Conservation (phyloP, 2,888 invertebrate species). For the Euzetes globulus region DNA sequence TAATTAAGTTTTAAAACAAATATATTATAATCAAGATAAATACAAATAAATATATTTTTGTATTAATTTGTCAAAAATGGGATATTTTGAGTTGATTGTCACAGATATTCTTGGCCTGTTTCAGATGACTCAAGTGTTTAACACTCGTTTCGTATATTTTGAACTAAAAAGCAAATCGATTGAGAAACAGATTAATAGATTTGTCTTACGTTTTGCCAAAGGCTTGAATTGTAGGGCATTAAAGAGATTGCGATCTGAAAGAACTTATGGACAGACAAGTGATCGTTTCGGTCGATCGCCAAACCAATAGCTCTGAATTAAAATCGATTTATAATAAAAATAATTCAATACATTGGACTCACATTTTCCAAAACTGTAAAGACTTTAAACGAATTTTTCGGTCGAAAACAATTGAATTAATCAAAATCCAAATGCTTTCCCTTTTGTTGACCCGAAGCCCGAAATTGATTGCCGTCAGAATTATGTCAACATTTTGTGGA, state of each 20-base stretch:
- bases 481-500: conserved; percentile 26
- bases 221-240: conserved; percentile 26
- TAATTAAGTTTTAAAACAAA: too few relatives aligned
- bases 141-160: conserved; percentile 32
- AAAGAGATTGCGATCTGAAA: conserved; percentile 33
- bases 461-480: neutral
- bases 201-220: conserved; percentile 35
- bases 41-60: too few relatives aligned
- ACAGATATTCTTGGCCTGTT: conserved; percentile 18
- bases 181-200: neutral
- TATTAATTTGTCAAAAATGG: too few relatives aligned
- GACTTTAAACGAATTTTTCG: conserved; percentile 30
- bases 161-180: conserved; percentile 16
- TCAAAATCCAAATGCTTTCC: conserved; percentile 30
- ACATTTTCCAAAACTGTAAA: conserved; percentile 35
- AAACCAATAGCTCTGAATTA: conserved; percentile 31
- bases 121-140: conserved; percentile 28
- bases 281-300: conserved; percentile 34
- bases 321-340: neutral
- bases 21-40: too few relatives aligned
- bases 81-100: conserved; percentile 9
- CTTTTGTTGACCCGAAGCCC: conserved; percentile 4
- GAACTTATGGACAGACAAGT: conserved; percentile 34
- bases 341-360: neutral
- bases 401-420: conserved; percentile 28